Evolutionary conservation across 1,140 invertebrate species (phyloP), one percentile per base, ranked within the genome.

Genomic region (Campoletis sonorensis): DNA sequence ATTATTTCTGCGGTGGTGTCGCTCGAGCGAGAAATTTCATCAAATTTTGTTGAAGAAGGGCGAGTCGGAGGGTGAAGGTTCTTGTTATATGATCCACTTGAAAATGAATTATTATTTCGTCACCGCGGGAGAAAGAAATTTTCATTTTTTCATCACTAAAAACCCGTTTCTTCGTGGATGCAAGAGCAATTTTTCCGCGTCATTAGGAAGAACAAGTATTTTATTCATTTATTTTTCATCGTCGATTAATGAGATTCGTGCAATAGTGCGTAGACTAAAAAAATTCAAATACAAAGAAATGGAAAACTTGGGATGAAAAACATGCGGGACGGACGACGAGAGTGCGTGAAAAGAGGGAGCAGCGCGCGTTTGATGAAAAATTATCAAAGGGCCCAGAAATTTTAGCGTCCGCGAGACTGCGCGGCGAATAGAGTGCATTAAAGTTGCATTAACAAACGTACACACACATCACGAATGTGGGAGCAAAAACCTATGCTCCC

Each of bases 301-400:
- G 5, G 8, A 5, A 21, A 58, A 21, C 18, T 13, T 45, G 40
- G 11, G 13, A 45, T 3, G 13, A 79, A 37, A 58, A 78, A 72
- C 49, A 79, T 79, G 23, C 23, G 21, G 4, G 21, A 79, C 18
- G 18, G 21, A 78, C 37, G 8, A 3, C 10, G 21, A 18, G 75
- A 78, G 58, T 64, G 79, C 27, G 82, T 1, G 21, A 10, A 58
- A 79, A 84, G 30, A 33, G 30, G 3, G 30, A 84, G 88, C 73
- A 73, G 81, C 79, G 77, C 78, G 54, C 84, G 85, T 89, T 89
- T 89, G 87, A 88, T 73, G 84, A 84, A 76, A 87, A 89, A 89
- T 88, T 85, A 87, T 88, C 88, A 89, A 88, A 88, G 86, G 80
- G 85, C 68, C 61, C 13, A 67, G n/a, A 13, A n/a, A 8, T 23